Evolutionary conservation across 1,140 invertebrate species (phyloP).

Genomic region (Cryptotermes secundus): DNA sequence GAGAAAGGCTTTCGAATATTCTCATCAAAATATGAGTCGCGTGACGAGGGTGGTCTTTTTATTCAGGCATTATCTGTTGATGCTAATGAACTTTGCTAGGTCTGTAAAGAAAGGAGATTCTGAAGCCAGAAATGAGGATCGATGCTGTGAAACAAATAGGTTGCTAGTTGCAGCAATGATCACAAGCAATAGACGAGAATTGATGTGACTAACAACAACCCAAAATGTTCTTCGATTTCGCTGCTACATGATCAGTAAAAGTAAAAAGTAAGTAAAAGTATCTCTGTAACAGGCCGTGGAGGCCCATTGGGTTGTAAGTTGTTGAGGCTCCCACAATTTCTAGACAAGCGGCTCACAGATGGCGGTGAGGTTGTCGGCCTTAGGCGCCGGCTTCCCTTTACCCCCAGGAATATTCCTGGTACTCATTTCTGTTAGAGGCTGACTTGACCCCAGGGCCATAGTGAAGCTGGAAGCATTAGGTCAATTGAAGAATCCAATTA

Average conservation of each 20-base stretch:
- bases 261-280: too few species aligned
- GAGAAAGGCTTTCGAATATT: conserved; percentile 11
- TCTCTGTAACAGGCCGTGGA: too few species aligned
- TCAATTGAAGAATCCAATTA: too few species aligned
- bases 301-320: background rate
- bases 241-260: background rate
- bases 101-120: background rate
- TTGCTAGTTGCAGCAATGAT: background rate
- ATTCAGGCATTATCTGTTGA: conserved; percentile 10
- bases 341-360: background rate
- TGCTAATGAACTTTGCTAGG: background rate
- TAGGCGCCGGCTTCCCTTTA: too few species aligned
- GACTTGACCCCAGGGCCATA: too few species aligned
- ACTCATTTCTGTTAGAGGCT: too few species aligned
- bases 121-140: background rate
- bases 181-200: background rate
- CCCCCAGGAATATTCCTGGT: too few species aligned
- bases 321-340: background rate
- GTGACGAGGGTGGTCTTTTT: background rate
- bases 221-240: background rate
- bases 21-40: background rate
- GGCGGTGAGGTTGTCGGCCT: too few species aligned
- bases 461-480: too few species aligned
- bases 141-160: background rate
- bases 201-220: background rate